phyloP scores from a whole-genome alignment of 2,113 vertebrate genomes.

The Athene noctua region DNA sequence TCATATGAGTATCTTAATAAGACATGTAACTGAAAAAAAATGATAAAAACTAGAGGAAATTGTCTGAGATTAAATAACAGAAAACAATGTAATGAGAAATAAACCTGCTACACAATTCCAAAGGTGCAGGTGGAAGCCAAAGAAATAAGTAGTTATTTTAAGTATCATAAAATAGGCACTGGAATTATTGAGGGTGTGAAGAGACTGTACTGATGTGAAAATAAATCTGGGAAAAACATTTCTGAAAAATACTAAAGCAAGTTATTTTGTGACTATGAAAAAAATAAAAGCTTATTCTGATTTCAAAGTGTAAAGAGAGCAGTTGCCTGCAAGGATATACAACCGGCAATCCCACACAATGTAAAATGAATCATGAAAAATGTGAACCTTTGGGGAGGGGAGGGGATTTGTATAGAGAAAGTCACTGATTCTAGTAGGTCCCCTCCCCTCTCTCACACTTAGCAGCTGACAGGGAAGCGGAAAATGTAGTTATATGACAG shows the following conservation, averaged over 20 bases:
- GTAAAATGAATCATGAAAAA: background rate
- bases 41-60: constrained; percentile 51
- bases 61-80: constrained; percentile 52
- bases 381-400: background rate
- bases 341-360: background rate
- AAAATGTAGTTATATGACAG: background rate
- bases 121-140: background rate
- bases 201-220: background rate
- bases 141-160: constrained; percentile 5
- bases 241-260: background rate
- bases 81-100: background rate
- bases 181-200: background rate
- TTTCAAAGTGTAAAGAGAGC: background rate
- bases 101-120: constrained; percentile 11
- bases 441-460: background rate
- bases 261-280: background rate
- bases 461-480: background rate
- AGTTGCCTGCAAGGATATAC: background rate
- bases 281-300: background rate
- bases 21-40: constrained; percentile 50
- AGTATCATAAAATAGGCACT: background rate
- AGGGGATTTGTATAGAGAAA: background rate
- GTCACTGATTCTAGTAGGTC: background rate
- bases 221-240: background rate
- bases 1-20: constrained; percentile 33